Conservation (phyloP, 2,888 invertebrate species). For the Tuberolachnus salignus region DNA sequence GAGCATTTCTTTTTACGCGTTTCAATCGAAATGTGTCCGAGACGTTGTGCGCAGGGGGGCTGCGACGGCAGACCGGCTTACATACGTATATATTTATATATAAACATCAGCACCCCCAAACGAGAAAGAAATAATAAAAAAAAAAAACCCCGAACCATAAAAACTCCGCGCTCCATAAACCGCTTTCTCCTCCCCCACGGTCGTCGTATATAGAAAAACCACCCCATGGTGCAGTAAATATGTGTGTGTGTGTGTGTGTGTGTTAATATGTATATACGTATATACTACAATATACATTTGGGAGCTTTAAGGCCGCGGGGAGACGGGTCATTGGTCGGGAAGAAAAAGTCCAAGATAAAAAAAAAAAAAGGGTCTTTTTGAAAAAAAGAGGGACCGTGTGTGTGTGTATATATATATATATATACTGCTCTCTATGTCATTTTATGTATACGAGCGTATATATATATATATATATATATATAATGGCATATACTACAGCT, state of each 20-base stretch:
- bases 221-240: background rate
- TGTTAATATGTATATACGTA: background rate
- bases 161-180: conserved; percentile 55
- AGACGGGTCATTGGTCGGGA: conserved; percentile 55
- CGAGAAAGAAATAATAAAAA: conserved; percentile 7
- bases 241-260: background rate
- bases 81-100: background rate
- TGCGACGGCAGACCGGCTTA: background rate
- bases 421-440: background rate
- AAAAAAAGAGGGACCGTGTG: conserved; percentile 37
- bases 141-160: conserved; percentile 26
- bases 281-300: conserved; percentile 14
- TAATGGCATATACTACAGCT: background rate
- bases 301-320: conserved; percentile 48
- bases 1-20: conserved; percentile 31
- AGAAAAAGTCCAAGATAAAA: conserved; percentile 55
- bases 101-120: no score
- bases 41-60: background rate
- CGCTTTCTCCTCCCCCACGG: conserved; percentile 13
- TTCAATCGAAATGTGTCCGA: conserved; percentile 52
- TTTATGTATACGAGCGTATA: background rate
- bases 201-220: background rate
- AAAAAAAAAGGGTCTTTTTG: conserved; percentile 53
- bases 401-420: background rate
- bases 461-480: no score